Percentiles rank a stretch among this genome's conserved stretches.
Conservation (phyloP, 2,113 vertebrate genomes). For the Raja brachyura region DNA sequence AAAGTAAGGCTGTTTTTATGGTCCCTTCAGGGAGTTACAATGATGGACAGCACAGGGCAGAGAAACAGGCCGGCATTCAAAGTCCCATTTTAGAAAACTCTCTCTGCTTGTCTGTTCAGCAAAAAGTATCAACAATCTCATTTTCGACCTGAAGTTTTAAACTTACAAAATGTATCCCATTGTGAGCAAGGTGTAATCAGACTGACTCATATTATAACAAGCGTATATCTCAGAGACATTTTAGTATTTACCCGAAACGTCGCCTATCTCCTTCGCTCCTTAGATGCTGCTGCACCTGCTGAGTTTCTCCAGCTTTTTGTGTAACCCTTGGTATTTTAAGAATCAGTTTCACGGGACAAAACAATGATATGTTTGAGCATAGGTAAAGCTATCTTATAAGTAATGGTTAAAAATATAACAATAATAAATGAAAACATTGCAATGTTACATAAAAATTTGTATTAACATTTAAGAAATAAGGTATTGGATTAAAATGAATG, state of each 20-base stretch:
- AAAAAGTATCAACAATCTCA: background rate
- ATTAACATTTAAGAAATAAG: background rate
- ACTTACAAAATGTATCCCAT: background rate
- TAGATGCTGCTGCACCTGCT: too few relatives aligned
- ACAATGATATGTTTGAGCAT: background rate
- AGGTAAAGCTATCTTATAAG: background rate
- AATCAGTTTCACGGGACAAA: background rate
- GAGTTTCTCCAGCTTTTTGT: too few relatives aligned
- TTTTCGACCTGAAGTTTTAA: background rate
- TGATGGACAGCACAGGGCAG: background rate
- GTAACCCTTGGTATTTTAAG: too few relatives aligned
- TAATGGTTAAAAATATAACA: background rate
- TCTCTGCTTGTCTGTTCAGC: background rate
- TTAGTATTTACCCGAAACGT: too few relatives aligned
- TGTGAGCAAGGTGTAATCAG: background rate
- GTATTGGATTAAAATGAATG: background rate
- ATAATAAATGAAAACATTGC: background rate
- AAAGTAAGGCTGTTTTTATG: background rate
- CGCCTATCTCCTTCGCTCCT: too few relatives aligned
- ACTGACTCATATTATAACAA: background rate
- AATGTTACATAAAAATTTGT: background rate
- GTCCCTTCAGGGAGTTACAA: background rate
- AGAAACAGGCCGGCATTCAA: background rate
- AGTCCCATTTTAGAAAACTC: background rate
- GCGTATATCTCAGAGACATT: background rate